phyloP scores from a whole-genome alignment of 2,797 vertebrate species.

The Acipenser ruthenus region DNA sequence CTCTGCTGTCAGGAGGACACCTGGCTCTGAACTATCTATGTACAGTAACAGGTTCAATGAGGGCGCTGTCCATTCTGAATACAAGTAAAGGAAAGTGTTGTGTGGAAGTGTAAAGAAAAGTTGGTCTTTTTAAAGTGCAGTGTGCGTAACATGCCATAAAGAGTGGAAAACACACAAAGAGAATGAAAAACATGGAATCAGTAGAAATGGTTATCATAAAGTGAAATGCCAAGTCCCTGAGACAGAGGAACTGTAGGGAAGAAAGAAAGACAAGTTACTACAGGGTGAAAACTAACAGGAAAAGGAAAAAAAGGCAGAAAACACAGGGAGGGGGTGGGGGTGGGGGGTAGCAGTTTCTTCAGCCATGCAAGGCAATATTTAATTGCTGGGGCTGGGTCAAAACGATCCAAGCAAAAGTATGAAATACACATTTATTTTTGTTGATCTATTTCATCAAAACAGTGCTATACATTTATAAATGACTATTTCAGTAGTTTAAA shows the following conservation, averaged over 20 bases:
- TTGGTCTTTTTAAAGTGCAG: conserved; percentile 58
- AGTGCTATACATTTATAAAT: too few relatives aligned
- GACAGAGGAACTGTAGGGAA: conserved; percentile 79
- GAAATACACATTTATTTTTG: too few relatives aligned
- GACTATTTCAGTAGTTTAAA: too few relatives aligned
- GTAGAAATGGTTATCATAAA: conserved; percentile 94
- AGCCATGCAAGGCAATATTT: too few relatives aligned
- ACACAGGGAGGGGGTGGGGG: conserved; percentile 26
- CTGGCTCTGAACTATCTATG: conserved; percentile 7
- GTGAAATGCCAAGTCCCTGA: conserved; percentile 97
- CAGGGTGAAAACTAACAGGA: conserved; percentile 17
- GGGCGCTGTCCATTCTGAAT: conserved; percentile 13
- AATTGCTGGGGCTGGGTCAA: too few relatives aligned
- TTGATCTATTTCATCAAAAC: too few relatives aligned
- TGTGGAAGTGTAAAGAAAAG: conserved; percentile 20
- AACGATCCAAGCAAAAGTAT: too few relatives aligned
- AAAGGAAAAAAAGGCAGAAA: conserved; percentile 14
- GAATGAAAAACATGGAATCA: conserved; percentile 60
- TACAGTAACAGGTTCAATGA: conserved; percentile 1
- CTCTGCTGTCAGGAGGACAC: conserved; percentile 31
- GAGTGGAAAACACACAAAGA: conserved; percentile 30
- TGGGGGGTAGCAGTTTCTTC: not conserved
- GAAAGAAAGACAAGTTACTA: conserved; percentile 44
- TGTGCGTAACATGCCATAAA: conserved; percentile 43
- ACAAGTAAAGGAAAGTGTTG: conserved; percentile 1